A percentile compares a stretch with the other conserved stretches of the same genome.
Evolutionary conservation across 2,888 invertebrate genomes (phyloP).

Genomic region (Fragum fragum): DNA sequence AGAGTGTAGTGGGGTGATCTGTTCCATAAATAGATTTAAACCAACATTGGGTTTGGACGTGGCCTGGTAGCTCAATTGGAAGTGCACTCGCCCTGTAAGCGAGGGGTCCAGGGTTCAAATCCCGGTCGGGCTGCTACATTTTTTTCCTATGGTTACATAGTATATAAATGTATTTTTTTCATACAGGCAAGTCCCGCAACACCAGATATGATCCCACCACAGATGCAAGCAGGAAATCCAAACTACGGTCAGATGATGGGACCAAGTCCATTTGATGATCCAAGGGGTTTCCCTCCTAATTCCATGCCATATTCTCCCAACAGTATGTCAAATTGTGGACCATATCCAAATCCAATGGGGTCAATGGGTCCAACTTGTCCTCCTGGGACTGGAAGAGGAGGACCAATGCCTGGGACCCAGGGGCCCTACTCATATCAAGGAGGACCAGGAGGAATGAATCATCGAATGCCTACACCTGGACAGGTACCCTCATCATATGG

Average conservation of each 20-base stretch:
- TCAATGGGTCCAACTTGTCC: constrained; percentile 54
- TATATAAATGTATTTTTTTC: too few species aligned
- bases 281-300: constrained; percentile 58
- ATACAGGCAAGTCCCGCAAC: constrained; percentile 67
- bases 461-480: constrained; percentile 61
- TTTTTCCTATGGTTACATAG: too few species aligned
- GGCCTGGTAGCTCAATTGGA: too few species aligned
- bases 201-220: constrained; percentile 70
- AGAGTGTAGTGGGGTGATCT: too few species aligned
- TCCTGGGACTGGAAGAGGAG: constrained; percentile 38
- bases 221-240: constrained; percentile 56
- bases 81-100: too few species aligned
- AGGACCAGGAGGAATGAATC: constrained; percentile 39
- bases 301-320: constrained; percentile 62
- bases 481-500: constrained; percentile 61
- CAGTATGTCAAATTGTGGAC: constrained; percentile 49
- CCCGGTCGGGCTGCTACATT: too few species aligned
- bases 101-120: too few species aligned
- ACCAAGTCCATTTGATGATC: constrained; percentile 71
- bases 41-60: too few species aligned
- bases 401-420: constrained; percentile 40
- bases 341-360: constrained; percentile 53
- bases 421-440: constrained; percentile 47
- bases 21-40: too few species aligned
- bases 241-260: constrained; percentile 67